Evolutionary conservation across 2,797 vertebrate genomes (phyloP).

Genomic region (Pachyuromys duprasi): DNA sequence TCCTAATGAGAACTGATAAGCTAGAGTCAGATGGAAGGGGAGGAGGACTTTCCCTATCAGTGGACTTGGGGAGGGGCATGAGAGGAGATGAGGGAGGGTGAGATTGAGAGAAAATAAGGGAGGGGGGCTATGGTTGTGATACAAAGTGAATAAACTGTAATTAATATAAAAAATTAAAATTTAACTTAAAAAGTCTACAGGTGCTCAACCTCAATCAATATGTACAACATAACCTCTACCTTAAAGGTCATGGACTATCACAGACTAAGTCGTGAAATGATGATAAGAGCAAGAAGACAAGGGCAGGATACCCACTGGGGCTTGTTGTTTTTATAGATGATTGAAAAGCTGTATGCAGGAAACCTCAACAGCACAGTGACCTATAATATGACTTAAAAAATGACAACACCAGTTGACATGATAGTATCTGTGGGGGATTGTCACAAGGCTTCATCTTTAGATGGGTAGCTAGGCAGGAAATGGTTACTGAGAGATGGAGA

Average conservation of each 20-base stretch:
- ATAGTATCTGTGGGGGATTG: not conserved
- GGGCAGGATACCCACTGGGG: not conserved
- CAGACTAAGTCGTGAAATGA: not conserved
- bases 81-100: too few relatives aligned
- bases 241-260: not conserved
- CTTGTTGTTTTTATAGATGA: not conserved
- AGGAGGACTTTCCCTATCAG: too few relatives aligned
- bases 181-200: too few relatives aligned
- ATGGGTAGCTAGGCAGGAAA: not conserved
- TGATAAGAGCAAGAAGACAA: not conserved
- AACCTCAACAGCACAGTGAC: not conserved
- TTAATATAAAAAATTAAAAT: too few relatives aligned
- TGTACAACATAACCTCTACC: not conserved
- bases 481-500: not conserved
- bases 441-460: not conserved
- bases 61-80: too few relatives aligned
- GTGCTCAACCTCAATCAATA: not conserved
- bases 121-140: too few relatives aligned
- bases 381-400: not conserved
- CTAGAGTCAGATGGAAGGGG: too few relatives aligned
- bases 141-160: too few relatives aligned
- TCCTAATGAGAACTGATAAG: too few relatives aligned
- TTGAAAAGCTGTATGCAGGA: not conserved
- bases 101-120: too few relatives aligned
- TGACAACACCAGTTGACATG: not conserved